Evolutionary conservation across 2,797 vertebrate genomes (phyloP).

Genomic region (Hippoglossus hippoglossus): DNA sequence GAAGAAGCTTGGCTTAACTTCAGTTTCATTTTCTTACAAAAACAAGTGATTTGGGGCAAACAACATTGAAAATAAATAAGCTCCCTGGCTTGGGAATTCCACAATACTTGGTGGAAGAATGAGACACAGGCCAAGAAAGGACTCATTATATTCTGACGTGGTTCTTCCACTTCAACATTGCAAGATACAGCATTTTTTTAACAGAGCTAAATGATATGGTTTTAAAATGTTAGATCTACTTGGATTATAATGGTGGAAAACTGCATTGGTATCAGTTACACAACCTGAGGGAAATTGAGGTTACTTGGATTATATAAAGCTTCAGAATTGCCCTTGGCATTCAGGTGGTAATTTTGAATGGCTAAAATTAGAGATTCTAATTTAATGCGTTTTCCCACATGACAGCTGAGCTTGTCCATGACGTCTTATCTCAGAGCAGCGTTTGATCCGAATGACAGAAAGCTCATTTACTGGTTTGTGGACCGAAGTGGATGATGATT

Average conservation of each 20-base stretch:
- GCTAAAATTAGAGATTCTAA: neutral
- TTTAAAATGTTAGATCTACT: neutral
- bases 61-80: neutral
- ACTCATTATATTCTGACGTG: too few relatives aligned
- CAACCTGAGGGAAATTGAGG: neutral
- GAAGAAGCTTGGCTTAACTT: too few relatives aligned
- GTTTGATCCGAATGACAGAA: conserved; percentile 9
- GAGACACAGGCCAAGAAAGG: too few relatives aligned
- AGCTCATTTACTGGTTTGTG: conserved; percentile 34
- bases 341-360: conserved; percentile 11
- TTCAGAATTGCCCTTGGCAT: neutral
- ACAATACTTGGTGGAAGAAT: too few relatives aligned
- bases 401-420: conserved; percentile 12
- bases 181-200: neutral
- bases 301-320: conserved; percentile 8
- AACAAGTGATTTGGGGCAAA: neutral
- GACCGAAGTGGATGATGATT: conserved; percentile 42
- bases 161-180: too few relatives aligned
- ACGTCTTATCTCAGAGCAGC: conserved; percentile 25
- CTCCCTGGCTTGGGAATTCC: neutral
- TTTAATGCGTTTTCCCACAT: conserved; percentile 11
- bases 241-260: neutral
- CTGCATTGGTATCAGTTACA: neutral
- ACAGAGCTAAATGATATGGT: too few relatives aligned
- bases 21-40: neutral